phyloP scores from a whole-genome alignment of 2,888 invertebrate species.

The Callyntrura guangdongensis region DNA sequence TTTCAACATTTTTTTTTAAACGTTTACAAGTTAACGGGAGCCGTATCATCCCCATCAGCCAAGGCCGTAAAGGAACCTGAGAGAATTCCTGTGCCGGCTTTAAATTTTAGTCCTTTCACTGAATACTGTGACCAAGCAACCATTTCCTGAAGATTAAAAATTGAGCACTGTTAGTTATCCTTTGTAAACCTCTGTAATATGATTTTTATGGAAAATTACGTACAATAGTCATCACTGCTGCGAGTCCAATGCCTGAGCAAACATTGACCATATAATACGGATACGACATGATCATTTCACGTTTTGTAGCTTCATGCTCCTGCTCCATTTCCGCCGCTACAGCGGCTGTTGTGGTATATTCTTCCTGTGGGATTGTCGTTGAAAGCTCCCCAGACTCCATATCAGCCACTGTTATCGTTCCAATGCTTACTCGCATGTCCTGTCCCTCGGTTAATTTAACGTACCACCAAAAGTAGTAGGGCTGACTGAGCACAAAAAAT shows the following conservation, averaged over 20 bases:
- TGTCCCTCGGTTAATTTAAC: neutral
- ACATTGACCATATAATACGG: conserved; percentile 47
- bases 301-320: neutral
- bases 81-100: conserved; percentile 34
- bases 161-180: neutral
- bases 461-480: conserved; percentile 53
- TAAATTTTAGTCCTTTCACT: conserved; percentile 21
- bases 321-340: neutral
- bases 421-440: no score
- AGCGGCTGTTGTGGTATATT: neutral
- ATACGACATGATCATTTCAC: conserved; percentile 39
- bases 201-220: conserved; percentile 19
- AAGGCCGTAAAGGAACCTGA: conserved; percentile 24
- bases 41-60: neutral
- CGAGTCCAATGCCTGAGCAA: conserved; percentile 46
- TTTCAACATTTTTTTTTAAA: no score
- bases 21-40: conserved; percentile 17
- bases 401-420: no score
- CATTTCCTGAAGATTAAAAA: conserved; percentile 30
- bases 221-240: conserved; percentile 39
- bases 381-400: neutral
- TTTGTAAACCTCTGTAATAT: neutral
- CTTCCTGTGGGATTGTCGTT: neutral
- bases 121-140: conserved; percentile 40
- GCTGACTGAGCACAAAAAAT: conserved; percentile 25